Evolutionary conservation across 2,113 vertebrate genomes (phyloP).

Genomic region (Serilophus lunatus): DNA sequence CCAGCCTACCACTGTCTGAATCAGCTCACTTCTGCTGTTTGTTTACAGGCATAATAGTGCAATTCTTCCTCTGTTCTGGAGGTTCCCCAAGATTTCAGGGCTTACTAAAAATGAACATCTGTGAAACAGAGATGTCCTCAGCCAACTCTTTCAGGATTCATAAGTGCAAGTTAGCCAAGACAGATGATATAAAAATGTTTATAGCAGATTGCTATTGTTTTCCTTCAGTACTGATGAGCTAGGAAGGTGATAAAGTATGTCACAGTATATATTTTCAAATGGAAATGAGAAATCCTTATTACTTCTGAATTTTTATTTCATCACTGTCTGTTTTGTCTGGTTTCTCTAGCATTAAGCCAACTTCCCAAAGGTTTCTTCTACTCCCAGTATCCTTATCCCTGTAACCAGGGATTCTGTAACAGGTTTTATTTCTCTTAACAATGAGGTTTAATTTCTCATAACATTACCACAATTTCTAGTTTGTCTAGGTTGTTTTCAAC

Average conservation of each 20-base stretch:
- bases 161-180: neutral
- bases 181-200: neutral
- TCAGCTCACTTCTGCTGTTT: neutral
- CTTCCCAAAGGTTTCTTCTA: neutral
- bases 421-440: neutral
- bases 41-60: neutral
- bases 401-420: neutral
- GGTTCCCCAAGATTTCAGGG: neutral
- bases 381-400: neutral
- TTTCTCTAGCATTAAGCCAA: neutral
- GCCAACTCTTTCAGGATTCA: neutral
- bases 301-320: neutral
- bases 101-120: slow-evolving; percentile 20
- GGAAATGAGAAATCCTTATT: neutral
- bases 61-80: slow-evolving; percentile 3
- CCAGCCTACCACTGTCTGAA: neutral
- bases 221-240: neutral
- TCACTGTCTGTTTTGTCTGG: neutral
- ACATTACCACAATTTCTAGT: neutral
- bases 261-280: neutral
- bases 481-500: neutral
- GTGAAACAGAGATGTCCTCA: slow-evolving; percentile 13
- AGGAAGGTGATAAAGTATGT: slow-evolving; percentile 7
- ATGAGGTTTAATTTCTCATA: neutral
- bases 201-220: neutral